Evolutionary conservation across 2,797 vertebrate species (phyloP), one percentile per base, ranked within the genome.

Genomic region (Pelochelys cantorii): DNA sequence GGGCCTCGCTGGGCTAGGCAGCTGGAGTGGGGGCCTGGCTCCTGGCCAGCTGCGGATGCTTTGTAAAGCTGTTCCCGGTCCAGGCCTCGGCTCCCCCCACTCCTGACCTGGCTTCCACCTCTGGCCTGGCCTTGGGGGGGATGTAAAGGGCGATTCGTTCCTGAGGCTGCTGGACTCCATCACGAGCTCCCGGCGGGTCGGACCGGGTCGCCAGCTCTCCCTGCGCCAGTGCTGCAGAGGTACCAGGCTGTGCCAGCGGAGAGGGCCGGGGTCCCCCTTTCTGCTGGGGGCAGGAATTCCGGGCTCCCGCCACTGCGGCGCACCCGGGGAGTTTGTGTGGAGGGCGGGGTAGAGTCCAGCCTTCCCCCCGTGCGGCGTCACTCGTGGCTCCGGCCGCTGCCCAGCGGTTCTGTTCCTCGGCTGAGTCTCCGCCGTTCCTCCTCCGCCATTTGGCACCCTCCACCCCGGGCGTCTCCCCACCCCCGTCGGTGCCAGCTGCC

Each of bases 391-490:
- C 17, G 18, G 18, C n/a, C 10, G 5, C 65, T 18, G 65, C 18
- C 65, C n/a, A 3, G 34, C n/a, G 10, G 17, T 22, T 20, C n/a
- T 11, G 34, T 71, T 34, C 65, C 65, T 68, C 17, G 2, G 9
- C n/a, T 4, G 65, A n/a, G 60, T 62, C 0, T 4, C 29, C 60
- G 7, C 31, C 31, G 4, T 68, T 20, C 65, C 65, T 34, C 42
- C 13, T 2, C 3, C 79, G 29, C 29, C 52, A 22, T 48, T 27
- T 27, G 10, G 11, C 22, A 20, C 79, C 31, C 52, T 53, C 20
- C 82, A 95, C 95, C 87, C 90, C 85, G 93, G 94, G 96, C 93
- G 89, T 95, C 92, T 15, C 52, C 89, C 86, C 86, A 94, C 94
- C 86, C 4, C 17, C 80, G 48, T 31, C 23, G 22, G 86, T 31